Conservation (phyloP, 1,140 invertebrate genomes). For the Trichonephila clavipes region DNA sequence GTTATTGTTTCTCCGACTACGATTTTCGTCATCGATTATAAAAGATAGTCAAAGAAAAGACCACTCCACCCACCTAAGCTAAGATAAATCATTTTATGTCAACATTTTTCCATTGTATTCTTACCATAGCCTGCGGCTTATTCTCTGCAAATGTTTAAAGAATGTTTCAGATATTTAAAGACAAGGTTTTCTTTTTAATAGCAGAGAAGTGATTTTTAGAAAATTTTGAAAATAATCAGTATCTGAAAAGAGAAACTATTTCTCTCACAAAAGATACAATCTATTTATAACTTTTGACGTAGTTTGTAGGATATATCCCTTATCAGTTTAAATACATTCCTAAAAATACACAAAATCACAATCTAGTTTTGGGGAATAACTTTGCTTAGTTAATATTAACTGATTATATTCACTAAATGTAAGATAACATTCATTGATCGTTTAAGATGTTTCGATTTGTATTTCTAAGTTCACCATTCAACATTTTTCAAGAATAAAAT, state of each 20-base stretch:
- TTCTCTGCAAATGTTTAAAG: not conserved
- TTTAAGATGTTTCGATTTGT: no score
- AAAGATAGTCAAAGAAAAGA: not conserved
- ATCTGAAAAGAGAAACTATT: not conserved
- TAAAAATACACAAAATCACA: not conserved
- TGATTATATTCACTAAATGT: no score
- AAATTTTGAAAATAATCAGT: not conserved
- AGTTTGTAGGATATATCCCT: not conserved
- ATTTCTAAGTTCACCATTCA: no score
- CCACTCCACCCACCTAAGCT: not conserved
- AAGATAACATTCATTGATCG: no score
- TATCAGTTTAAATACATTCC: not conserved
- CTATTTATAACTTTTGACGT: not conserved
- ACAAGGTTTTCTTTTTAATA: not conserved
- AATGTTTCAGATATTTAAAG: not conserved
- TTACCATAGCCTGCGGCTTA: not conserved
- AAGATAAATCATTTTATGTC: not conserved
- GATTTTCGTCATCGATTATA: not conserved
- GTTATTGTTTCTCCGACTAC: not conserved
- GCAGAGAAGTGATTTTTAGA: not conserved
- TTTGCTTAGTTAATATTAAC: no score
- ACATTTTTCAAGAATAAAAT: no score
- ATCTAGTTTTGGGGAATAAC: not conserved
- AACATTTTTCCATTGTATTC: not conserved
- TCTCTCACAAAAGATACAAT: not conserved